Evolutionary conservation across 2,113 vertebrate species (phyloP), one percentile per base, ranked within the genome.

Genomic region (Leptodactylus fuscus): DNA sequence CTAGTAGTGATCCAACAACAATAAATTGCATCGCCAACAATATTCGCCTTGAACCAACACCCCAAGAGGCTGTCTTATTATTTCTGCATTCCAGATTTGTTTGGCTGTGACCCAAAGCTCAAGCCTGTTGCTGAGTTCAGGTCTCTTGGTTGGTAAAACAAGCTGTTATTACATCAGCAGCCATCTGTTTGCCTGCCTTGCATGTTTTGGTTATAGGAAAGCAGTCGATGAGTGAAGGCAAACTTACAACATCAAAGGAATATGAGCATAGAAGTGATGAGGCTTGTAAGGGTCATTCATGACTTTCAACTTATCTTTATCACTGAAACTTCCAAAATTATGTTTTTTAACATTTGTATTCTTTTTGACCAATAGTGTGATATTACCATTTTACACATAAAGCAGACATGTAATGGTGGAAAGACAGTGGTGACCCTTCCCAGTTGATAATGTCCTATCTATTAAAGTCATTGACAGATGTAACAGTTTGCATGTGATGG

Each of bases 111-210:
- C 73, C 73, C 73, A 85, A 53, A 65, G 65, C 15, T 48, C 27
- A 62, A 77, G 73, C 73, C 41, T 85, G 82, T 85, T 85, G 71
- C 41, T 24, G 16, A 49, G 44, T 77, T 78, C 55, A 85, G 58
- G 58, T 78, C 82, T 85, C 82, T 44, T 29, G 65, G 82, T 85
- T 78, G 82, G 60, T 77, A 85, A 55, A 69, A 67, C 82, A 85
- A 69, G 55, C 58, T 85, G 82, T 49, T 85, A 51, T 85, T 78
- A 77, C 73, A 77, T 77, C 58, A 51, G 12, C n/a, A 69, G 82
- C 41, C 82, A 85, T 85, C 82, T 85, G 82, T 77, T 77, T 65
- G 55, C 55, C 51, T 32, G 53, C 58, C 62, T 83, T 77, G 24
- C 53, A 51, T 85, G 73, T 76, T 67, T 76, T 85, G 53, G 29